Evolutionary conservation across 2,797 vertebrate species (phyloP).

Genomic region (Channa striata): DNA sequence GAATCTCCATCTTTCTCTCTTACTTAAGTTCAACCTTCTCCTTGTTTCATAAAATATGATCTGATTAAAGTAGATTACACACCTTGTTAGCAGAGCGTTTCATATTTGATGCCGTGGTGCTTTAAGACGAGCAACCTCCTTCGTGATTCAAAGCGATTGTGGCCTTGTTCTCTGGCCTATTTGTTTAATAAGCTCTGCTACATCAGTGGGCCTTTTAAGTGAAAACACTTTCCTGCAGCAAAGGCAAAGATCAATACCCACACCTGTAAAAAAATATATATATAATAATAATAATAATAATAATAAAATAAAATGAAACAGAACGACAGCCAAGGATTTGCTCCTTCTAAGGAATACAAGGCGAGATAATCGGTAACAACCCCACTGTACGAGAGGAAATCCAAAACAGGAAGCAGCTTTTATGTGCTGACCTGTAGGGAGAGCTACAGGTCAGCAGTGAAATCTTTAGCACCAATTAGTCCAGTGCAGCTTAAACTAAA

Average conservation of each 20-base stretch:
- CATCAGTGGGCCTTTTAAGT: constrained; percentile 74
- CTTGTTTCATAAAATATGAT: constrained; percentile 82
- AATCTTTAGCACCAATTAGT: constrained; percentile 59
- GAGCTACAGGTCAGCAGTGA: constrained; percentile 64
- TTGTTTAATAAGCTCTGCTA: constrained; percentile 79
- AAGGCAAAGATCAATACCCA: constrained; percentile 78
- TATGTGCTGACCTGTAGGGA: constrained; percentile 53
- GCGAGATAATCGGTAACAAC: constrained; percentile 48
- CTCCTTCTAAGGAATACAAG: constrained; percentile 45
- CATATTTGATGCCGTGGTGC: constrained; percentile 74
- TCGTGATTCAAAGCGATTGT: constrained; percentile 72
- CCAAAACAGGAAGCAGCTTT: constrained; percentile 67
- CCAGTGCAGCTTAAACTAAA: constrained; percentile 29
- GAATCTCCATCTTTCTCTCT: constrained; percentile 67
- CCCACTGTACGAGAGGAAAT: constrained; percentile 28
- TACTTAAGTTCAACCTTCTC: constrained; percentile 70
- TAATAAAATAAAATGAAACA: constrained; percentile 8
- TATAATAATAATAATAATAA: constrained; percentile 3
- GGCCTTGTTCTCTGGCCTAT: constrained; percentile 79
- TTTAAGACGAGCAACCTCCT: constrained; percentile 60
- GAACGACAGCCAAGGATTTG: constrained; percentile 64
- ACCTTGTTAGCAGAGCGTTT: constrained; percentile 81
- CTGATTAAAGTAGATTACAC: constrained; percentile 83
- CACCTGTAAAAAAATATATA: constrained; percentile 60
- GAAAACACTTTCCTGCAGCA: constrained; percentile 73